These are phyloP conservation scores for Syncerus caffer DNA, from an alignment of 2,797 vertebrate species.

Conservation along the genomic window DNA sequence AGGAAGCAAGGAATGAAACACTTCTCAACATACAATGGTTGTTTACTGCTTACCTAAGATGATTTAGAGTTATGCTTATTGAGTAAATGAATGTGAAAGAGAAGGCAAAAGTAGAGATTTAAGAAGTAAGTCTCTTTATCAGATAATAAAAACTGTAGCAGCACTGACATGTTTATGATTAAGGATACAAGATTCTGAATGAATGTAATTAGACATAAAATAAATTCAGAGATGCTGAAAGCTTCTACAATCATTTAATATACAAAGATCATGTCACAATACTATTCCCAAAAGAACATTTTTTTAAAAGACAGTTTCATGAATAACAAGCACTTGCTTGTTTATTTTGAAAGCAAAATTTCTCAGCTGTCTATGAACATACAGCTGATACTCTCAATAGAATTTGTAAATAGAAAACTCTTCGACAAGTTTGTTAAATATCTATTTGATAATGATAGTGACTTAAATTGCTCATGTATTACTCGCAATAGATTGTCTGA, in stretches of 20 bases:
- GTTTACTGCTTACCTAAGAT: neutral
- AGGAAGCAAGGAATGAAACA: neutral
- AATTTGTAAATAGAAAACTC: neutral
- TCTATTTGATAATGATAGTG: neutral
- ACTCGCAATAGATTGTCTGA: neutral
- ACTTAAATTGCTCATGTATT: neutral
- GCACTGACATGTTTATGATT: neutral
- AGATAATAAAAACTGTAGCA: fast-evolving
- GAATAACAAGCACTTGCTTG: neutral
- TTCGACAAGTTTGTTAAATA: neutral
- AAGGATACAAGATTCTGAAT: neutral
- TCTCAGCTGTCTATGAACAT: neutral
- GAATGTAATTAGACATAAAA: neutral
- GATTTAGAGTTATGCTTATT: too few relatives aligned
- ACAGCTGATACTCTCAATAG: neutral
- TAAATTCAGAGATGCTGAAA: neutral
- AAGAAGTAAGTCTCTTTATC: neutral
- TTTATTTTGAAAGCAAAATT: neutral
- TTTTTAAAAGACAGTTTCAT: neutral
- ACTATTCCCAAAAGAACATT: neutral
- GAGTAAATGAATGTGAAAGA: neutral
- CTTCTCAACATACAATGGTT: too few relatives aligned
- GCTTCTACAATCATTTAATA: neutral
- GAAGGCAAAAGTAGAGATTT: neutral
- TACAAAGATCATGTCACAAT: neutral